A percentile compares a stretch with the other conserved stretches of the same genome.
Evolutionary conservation across 2,888 invertebrate genomes (phyloP).

Genomic region (Tridacna crocea): DNA sequence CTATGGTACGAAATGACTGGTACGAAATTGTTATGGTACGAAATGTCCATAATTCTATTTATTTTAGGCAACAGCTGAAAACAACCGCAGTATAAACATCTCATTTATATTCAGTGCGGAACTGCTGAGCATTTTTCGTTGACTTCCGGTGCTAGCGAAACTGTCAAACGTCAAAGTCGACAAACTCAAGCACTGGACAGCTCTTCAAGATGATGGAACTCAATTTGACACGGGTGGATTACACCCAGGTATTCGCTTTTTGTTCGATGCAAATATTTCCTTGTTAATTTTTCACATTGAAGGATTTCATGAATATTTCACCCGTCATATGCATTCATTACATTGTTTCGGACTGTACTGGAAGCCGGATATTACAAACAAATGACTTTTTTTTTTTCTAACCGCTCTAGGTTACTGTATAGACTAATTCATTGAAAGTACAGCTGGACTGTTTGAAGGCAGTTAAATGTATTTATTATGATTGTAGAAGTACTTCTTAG

Average conservation of each 20-base stretch:
- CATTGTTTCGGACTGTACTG: neutral
- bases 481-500: too few relatives aligned
- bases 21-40: too few relatives aligned
- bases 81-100: too few relatives aligned
- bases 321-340: neutral
- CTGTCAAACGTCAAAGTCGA: neutral
- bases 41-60: too few relatives aligned
- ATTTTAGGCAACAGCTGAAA: too few relatives aligned
- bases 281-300: neutral
- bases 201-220: conserved; percentile 88
- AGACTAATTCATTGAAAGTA: neutral
- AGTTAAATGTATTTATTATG: neutral
- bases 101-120: conserved; percentile 28
- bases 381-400: neutral
- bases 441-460: neutral
- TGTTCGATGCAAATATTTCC: neutral
- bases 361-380: neutral
- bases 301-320: neutral
- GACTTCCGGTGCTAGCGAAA: conserved; percentile 45
- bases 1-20: too few relatives aligned
- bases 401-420: neutral
- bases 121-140: conserved; percentile 52
- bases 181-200: neutral
- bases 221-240: conserved; percentile 92
- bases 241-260: conserved; percentile 86